These are phyloP conservation scores for Polydrusus cervinus DNA, from an alignment of 2,888 invertebrate genomes.

Conservation along the genomic window DNA sequence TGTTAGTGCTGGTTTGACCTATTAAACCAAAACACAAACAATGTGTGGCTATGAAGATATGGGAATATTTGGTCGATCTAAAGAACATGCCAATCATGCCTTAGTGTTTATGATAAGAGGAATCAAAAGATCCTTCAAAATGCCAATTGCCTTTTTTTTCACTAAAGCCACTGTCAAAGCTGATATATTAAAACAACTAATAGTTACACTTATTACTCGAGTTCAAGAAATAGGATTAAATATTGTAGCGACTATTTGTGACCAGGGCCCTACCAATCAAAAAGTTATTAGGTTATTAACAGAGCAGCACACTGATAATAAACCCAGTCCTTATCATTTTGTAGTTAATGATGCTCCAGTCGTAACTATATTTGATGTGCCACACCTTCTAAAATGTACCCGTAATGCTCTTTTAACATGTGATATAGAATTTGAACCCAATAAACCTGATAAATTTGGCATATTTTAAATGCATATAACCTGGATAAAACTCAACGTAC, in stretches of 20 bases:
- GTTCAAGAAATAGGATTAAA: not conserved
- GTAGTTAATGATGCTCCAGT: not conserved
- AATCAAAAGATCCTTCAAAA: not conserved
- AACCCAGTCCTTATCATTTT: not conserved
- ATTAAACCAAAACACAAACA: not conserved
- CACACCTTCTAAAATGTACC: too few relatives aligned
- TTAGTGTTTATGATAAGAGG: not conserved
- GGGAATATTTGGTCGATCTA: slow-evolving; percentile 1
- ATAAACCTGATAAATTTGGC: not conserved
- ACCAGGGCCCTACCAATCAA: slow-evolving; percentile 2
- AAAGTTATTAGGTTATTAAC: not conserved
- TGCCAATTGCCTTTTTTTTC: not conserved
- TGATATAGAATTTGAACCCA: not conserved
- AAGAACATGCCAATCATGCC: not conserved
- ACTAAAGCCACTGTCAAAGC: not conserved
- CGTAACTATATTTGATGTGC: not conserved
- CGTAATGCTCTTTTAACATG: not conserved
- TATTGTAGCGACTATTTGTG: not conserved
- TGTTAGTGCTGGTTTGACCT: not conserved
- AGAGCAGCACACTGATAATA: not conserved
- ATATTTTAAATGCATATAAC: not conserved
- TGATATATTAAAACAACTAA: not conserved
- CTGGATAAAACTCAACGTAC: not conserved
- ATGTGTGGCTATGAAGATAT: not conserved
- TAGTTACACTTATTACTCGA: not conserved